Percentiles rank a stretch among this genome's conserved stretches.
phyloP scores from a whole-genome alignment of 1,140 invertebrate species.

The Ceratosolen solmsi region DNA sequence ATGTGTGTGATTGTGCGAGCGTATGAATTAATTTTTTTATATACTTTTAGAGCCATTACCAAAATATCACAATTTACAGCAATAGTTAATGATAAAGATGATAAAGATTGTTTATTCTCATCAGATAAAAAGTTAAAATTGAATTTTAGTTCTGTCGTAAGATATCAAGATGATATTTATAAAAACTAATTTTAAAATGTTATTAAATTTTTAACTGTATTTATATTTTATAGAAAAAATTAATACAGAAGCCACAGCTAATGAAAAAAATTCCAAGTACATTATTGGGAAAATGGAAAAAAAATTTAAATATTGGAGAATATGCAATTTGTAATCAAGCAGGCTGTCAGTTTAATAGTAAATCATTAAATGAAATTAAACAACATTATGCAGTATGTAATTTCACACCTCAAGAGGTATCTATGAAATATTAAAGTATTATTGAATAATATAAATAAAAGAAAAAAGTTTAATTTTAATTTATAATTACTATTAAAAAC shows the following conservation, averaged over 20 bases:
- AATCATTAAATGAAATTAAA: conserved; percentile 59
- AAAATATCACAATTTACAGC: conserved; percentile 65
- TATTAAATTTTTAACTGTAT: conserved; percentile 5
- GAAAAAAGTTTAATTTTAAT: neutral
- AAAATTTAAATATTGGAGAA: conserved; percentile 54
- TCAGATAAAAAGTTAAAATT: conserved; percentile 49
- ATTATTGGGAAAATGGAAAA: conserved; percentile 61
- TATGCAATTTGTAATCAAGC: conserved; percentile 59
- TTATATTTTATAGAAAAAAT: conserved; percentile 55
- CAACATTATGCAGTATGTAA: conserved; percentile 64
- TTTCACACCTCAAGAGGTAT: conserved; percentile 61
- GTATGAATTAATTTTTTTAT: neutral
- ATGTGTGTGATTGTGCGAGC: too few species aligned
- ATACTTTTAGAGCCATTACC: conserved; percentile 60
- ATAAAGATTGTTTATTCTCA: conserved; percentile 19
- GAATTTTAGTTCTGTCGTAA: conserved; percentile 13
- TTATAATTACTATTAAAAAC: neutral
- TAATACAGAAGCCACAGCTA: conserved; percentile 57
- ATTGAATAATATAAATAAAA: neutral
- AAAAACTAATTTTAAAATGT: too few species aligned
- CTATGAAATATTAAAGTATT: neutral
- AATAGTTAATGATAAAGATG: conserved; percentile 56
- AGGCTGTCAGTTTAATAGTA: conserved; percentile 58
- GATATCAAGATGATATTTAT: conserved; percentile 9
- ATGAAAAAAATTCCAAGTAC: conserved; percentile 59